Conservation (phyloP, 2,797 vertebrate species). For the Podargus strigoides region DNA sequence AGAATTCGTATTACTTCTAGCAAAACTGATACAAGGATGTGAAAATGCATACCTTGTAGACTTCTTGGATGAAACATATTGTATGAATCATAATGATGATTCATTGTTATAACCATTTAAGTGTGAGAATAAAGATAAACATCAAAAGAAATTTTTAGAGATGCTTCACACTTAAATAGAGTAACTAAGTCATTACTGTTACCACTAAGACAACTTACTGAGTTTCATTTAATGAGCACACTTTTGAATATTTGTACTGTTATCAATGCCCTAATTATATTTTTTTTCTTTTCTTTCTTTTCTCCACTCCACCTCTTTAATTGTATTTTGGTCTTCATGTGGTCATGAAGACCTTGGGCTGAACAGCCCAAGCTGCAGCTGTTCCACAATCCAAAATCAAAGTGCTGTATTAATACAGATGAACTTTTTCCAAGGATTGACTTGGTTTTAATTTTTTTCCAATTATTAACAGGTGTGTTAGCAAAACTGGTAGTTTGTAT, state of each 20-base stretch:
- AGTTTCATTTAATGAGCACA: background rate
- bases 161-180: background rate
- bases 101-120: background rate
- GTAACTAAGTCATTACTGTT: background rate
- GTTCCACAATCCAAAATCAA: background rate
- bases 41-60: background rate
- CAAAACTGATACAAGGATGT: background rate
- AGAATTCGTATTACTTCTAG: slow-evolving; percentile 13
- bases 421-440: background rate
- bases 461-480: background rate
- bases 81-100: background rate
- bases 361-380: background rate
- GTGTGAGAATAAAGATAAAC: background rate
- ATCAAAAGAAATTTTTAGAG: background rate
- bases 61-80: background rate
- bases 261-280: background rate
- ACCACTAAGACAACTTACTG: background rate
- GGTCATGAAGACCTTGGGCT: background rate
- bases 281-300: background rate
- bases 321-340: background rate
- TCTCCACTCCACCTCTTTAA: background rate
- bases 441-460: background rate
- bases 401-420: background rate
- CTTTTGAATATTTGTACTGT: background rate
- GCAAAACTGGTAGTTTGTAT: background rate